Percentiles rank a stretch among this genome's conserved stretches.
Evolutionary conservation across 1,140 invertebrate species (phyloP).

Genomic region (Triops cancriformis): DNA sequence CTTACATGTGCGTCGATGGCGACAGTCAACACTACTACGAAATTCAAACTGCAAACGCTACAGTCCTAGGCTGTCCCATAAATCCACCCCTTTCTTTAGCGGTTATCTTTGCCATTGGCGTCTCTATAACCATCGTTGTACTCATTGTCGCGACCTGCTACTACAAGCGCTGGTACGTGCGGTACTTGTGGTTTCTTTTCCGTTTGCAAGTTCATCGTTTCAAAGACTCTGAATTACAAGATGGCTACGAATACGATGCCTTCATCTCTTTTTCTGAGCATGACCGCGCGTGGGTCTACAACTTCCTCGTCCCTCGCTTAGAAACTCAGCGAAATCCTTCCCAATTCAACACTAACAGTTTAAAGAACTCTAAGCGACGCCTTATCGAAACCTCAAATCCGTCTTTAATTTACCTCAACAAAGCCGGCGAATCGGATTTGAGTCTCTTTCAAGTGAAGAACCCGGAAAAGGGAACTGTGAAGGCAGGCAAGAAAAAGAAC

Average conservation of each 20-base stretch:
- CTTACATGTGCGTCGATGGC: conserved; percentile 24
- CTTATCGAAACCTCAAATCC: background rate
- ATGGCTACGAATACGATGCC: conserved; percentile 25
- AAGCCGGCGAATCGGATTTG: background rate
- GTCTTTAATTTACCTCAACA: background rate
- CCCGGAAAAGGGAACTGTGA: background rate
- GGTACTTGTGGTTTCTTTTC: background rate
- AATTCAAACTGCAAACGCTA: background rate
- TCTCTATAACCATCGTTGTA: background rate
- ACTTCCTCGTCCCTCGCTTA: conserved; percentile 24
- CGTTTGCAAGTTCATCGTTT: background rate
- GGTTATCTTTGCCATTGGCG: background rate
- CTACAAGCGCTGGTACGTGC: conserved; percentile 22
- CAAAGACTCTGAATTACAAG: conserved; percentile 2
- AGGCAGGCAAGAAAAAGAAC: background rate
- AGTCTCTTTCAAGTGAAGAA: background rate
- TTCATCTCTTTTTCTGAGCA: conserved; percentile 28
- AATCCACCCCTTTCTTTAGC: background rate
- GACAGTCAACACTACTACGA: background rate
- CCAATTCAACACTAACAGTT: background rate
- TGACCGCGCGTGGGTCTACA: conserved; percentile 28
- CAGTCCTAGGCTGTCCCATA: background rate
- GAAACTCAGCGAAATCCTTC: conserved; percentile 15
- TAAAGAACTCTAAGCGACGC: background rate
- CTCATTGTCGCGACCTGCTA: conserved; percentile 20